Evolutionary conservation across 2,113 vertebrate genomes (phyloP).

Genomic region (Chrysemys picta): DNA sequence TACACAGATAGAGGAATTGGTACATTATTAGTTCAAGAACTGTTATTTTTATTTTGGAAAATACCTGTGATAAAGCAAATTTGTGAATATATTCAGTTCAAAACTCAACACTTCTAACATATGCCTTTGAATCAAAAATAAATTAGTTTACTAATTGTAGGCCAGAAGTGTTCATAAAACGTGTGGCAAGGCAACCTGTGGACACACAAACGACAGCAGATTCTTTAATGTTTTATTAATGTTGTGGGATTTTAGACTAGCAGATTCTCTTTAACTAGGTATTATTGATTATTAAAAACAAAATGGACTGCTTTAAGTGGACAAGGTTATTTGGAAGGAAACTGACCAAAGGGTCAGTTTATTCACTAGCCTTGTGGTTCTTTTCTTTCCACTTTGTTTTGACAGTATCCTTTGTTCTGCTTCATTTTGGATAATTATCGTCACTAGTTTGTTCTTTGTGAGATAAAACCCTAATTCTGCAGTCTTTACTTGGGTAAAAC

Average conservation of each 20-base stretch:
- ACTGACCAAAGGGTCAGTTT: not conserved
- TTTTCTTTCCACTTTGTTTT: not conserved
- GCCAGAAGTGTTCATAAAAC: not conserved
- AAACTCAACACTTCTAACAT: not conserved
- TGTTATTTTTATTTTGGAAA: not conserved
- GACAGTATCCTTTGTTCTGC: not conserved
- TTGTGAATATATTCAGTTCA: not conserved
- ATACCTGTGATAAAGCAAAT: not conserved
- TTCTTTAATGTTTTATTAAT: not conserved
- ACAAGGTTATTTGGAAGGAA: not conserved
- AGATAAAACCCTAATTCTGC: not conserved
- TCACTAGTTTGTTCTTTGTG: not conserved
- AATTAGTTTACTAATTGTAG: not conserved
- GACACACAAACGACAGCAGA: not conserved
- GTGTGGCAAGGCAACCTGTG: not conserved
- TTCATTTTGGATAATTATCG: not conserved
- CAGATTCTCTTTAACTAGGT: not conserved
- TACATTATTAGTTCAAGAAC: not conserved
- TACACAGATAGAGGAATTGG: not conserved
- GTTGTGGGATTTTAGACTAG: not conserved
- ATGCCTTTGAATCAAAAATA: not conserved
- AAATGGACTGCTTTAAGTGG: not conserved
- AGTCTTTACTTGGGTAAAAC: not conserved
- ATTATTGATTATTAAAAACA: not conserved
- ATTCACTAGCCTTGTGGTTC: not conserved